Evolutionary conservation across 1,140 invertebrate species (phyloP), one percentile per base, ranked within the genome.

Genomic region (Drosophila parvula): DNA sequence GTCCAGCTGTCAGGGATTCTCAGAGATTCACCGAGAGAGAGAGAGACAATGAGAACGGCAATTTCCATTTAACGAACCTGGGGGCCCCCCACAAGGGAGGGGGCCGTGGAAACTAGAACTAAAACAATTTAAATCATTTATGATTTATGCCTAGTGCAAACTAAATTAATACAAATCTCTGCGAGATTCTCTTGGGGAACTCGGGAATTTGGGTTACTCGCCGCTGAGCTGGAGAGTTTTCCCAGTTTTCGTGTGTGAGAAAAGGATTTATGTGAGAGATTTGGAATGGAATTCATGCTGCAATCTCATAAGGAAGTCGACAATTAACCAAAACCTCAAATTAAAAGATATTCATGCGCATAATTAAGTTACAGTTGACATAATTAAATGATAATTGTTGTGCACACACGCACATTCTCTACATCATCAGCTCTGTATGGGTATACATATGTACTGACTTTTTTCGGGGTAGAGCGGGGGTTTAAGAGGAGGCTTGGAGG

Each of bases 331-430:
- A 77, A 77, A 81, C 38, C 57, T 60, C 63, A 82, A 88, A 82
- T 88, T 79, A 69, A 86, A 77, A 86, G 76, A 82, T 83, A 82
- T 88, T 68, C 83, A 69, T 53, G 81, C 77, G 70, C 88, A 86
- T 90, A 90, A 90, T 90, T 90, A 90, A 90, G 88, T 90, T 90
- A 88, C 79, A 88, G 88, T 90, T 90, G 86, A 90, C 86, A 90
- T 90, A 90, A 90, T 90, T 90, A 90, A 90, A 90, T 86, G 71
- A 90, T 86, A 90, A 90, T 90, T 90, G 82, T 80, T 86, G 45
- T 76, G 76, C 34, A 63, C 38, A 67, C 44, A 76, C 14, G 57
- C 16, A 63, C 12, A 56, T 50, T 48, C 18, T 36, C 40, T 38
- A 47, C 12, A 38, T 38, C 32, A 2, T 22, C 22, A 22, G n/a